Percentiles rank a stretch among this genome's conserved stretches.
Evolutionary conservation across 2,113 vertebrate genomes (phyloP).

Genomic region (Microcebus griseorufus): DNA sequence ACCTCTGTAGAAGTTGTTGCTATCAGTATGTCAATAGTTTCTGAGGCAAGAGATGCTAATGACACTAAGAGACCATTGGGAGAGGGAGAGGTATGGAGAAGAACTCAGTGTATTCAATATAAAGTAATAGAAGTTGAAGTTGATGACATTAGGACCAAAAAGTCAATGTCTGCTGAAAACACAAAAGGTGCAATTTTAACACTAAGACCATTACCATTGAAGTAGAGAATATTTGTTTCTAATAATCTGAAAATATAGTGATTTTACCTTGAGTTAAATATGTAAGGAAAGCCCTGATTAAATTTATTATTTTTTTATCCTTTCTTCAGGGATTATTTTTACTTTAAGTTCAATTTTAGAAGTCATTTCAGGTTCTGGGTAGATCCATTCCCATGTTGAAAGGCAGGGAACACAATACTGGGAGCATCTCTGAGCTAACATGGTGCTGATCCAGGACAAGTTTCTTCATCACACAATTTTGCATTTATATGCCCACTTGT

Average conservation of each 20-base stretch:
- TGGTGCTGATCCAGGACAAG: too few relatives aligned
- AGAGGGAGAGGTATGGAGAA: background rate
- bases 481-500: background rate
- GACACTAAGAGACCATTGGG: background rate
- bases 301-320: background rate
- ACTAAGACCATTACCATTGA: background rate
- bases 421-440: background rate
- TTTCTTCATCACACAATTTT: background rate
- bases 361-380: background rate
- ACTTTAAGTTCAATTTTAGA: background rate
- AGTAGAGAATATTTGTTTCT: background rate
- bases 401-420: background rate
- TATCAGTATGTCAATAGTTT: conserved; percentile 51
- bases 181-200: background rate
- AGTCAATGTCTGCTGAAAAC: conserved; percentile 53
- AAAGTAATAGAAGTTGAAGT: conserved; percentile 29
- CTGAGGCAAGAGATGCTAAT: conserved; percentile 51
- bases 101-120: background rate
- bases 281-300: background rate
- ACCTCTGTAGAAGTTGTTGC: conserved; percentile 35
- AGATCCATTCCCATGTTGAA: background rate
- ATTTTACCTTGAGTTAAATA: conserved; percentile 33
- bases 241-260: background rate
- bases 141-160: conserved; percentile 5
- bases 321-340: background rate